Evolutionary conservation across 2,113 vertebrate species (phyloP), one percentile per base, ranked within the genome.

Genomic region (Zosterops hypoxanthus): DNA sequence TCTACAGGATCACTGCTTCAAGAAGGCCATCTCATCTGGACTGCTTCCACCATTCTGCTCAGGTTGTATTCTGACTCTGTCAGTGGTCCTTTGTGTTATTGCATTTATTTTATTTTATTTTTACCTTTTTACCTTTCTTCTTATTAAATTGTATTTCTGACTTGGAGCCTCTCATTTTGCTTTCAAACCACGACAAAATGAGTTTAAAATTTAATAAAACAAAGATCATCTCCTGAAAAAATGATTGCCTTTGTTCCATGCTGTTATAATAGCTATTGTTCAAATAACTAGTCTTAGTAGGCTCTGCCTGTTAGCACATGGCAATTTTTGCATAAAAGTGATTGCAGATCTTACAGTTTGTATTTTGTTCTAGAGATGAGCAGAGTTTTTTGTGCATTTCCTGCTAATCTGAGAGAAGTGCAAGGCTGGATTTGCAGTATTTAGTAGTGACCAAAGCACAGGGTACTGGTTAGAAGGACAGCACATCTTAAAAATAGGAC

Each of bases 141-240:
- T 39, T 39, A 39, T 39, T 39, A 39, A 39, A 39, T 39, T 39
- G 39, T 39, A 39, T 39, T 39, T 39, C 39, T 39, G 39, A 39
- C 39, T 39, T 39, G 39, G 39, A 39, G 39, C 39, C 39, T 39
- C 39, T 39, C 39, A 39, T 39, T 39, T 39, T 39, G 39, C 39
- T 39, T 39, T 39, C 39, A 39, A 39, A 39, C 39, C 39, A 39
- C 39, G 39, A 39, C 39, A 39, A 11, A 39, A 65, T 57, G 36
- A 59, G 53, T 76, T 92, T 80, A 57, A 92, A 86, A 85, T 90
- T 92, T 73, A 49, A 49, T 85, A 75, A 92, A 86, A 21, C 41
- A 64, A 85, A 50, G 23, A 56, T 22, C 24, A 11, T 72, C 10
- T 66, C 17, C 63, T 85, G 36, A 80, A 86, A 93, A 87, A 57